Evolutionary conservation across 2,888 invertebrate species (phyloP), one percentile per base, ranked within the genome.

Genomic region (Andrena flavipes): DNA sequence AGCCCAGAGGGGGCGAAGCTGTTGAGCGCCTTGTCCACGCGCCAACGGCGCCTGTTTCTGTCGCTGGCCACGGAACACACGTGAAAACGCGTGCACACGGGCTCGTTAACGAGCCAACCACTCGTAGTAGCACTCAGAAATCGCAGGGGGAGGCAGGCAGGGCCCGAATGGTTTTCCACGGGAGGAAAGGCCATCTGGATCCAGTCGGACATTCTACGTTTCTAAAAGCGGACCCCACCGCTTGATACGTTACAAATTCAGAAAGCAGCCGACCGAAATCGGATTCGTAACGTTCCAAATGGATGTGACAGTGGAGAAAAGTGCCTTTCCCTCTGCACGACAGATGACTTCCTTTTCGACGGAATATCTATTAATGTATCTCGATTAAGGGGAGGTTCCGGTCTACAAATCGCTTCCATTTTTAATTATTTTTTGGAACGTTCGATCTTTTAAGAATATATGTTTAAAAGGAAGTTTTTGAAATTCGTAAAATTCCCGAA

Each of bases 21-120:
- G 68, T 62, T 56, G 42, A 48, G 30, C 69, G 74, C 70, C 68
- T 82, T 42, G 87, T 78, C 76, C 81, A 77, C 84, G 79, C 82
- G 82, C 80, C 79, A 35, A 64, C 51, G 23, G 35, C 54, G 74
- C 68, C 84, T 84, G 85, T 75, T 83, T 69, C 76, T 86, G 87
- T 87, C 86, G 84, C 76, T 69, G 60, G 79, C 51, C n/a, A 26
- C 76, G 51, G 64, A 23, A 69, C 59, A 80, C 83, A 82, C 42
- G 42, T 42, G 54, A 49, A 65, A 30, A 54, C 65, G 35, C 56
- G 30, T 30, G 65, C 35, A 69, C 71, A 63, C 35, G 16, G 23
- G 20, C 64, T 76, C 60, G 77, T 83, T 83, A 70, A 78, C 70
- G 73, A 75, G 67, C 42, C 42, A 42, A 42, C 68, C 75, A 62